A percentile compares a stretch with the other conserved stretches of the same genome.
These are phyloP conservation scores for Parnassius smintheus DNA, from an alignment of 2,888 invertebrate genomes.

Conservation along the genomic window DNA sequence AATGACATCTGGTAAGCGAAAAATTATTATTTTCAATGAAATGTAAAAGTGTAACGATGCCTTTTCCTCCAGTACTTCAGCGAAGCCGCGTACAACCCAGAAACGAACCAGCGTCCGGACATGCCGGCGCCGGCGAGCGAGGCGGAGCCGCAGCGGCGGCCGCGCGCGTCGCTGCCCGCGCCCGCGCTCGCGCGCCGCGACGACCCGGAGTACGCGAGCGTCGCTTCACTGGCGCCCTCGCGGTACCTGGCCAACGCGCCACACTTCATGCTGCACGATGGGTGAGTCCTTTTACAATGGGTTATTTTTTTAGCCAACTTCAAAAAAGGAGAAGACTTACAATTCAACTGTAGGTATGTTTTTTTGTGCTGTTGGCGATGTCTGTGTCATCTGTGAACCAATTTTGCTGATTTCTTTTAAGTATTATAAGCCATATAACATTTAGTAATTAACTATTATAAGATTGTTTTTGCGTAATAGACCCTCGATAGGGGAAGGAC, in stretches of 20 bases:
- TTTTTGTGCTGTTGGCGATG: no score
- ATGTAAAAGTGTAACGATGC: neutral
- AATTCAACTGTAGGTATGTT: no score
- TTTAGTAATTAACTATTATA: no score
- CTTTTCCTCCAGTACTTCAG: constrained; percentile 87
- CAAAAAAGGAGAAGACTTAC: no score
- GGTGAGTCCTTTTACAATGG: constrained; percentile 40
- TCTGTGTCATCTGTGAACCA: no score
- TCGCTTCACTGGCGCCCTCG: constrained; percentile 64
- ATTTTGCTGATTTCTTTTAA: no score
- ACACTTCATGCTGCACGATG: constrained; percentile 71
- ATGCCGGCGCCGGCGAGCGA: constrained; percentile 74
- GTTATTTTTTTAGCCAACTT: no score
- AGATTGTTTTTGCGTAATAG: no score
- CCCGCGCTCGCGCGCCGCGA: constrained; percentile 55
- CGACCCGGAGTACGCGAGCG: constrained; percentile 74
- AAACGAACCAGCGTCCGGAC: constrained; percentile 87
- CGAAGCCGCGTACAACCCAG: constrained; percentile 94
- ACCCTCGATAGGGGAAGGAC: no score
- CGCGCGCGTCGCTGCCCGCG: constrained; percentile 60
- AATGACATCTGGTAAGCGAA: no score
- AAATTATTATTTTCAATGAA: no score
- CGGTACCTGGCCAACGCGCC: constrained; percentile 55
- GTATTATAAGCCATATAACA: no score
- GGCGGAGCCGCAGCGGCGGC: constrained; percentile 73